Percentiles rank a stretch among this genome's conserved stretches.
Conservation (phyloP, 1,140 invertebrate species). For the Nebria ingens region DNA sequence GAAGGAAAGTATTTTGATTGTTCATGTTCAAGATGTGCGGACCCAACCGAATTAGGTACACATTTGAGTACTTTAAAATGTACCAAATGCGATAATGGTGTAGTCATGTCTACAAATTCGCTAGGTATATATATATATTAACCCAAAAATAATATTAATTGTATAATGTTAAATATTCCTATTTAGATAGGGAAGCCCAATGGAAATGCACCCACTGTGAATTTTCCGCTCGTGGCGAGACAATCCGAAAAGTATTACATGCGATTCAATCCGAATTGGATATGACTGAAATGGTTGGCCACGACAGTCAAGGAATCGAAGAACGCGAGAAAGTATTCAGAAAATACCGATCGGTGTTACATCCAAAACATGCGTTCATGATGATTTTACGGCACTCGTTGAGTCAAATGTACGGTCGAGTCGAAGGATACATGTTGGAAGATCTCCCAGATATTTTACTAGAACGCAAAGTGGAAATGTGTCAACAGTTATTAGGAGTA, state of each 20-base stretch:
- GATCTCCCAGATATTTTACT: conserved; percentile 59
- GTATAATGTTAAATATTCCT: conserved; percentile 20
- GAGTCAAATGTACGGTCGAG: conserved; percentile 63
- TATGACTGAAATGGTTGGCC: conserved; percentile 34
- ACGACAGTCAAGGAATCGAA: conserved; percentile 31
- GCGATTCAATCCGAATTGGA: conserved; percentile 54
- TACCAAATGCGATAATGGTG: conserved; percentile 58
- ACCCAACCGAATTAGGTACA: conserved; percentile 64
- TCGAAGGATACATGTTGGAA: conserved; percentile 56
- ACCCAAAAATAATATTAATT: not conserved
- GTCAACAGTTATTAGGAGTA: conserved; percentile 52
- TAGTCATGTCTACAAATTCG: conserved; percentile 53
- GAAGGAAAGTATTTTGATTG: conserved; percentile 71
- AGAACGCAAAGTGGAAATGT: conserved; percentile 64
- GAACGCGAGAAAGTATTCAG: conserved; percentile 45
- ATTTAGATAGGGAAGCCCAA: conserved; percentile 43
- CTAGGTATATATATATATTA: conserved; percentile 40
- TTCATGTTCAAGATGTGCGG: conserved; percentile 56
- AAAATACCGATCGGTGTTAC: conserved; percentile 52
- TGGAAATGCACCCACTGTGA: conserved; percentile 68
- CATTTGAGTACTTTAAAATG: conserved; percentile 68
- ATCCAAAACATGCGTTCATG: conserved; percentile 59
- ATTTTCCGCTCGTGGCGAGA: conserved; percentile 44
- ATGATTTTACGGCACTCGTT: conserved; percentile 52
- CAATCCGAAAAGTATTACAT: conserved; percentile 44